phyloP scores from a whole-genome alignment of 2,797 vertebrate species.

The Cuculus canorus region DNA sequence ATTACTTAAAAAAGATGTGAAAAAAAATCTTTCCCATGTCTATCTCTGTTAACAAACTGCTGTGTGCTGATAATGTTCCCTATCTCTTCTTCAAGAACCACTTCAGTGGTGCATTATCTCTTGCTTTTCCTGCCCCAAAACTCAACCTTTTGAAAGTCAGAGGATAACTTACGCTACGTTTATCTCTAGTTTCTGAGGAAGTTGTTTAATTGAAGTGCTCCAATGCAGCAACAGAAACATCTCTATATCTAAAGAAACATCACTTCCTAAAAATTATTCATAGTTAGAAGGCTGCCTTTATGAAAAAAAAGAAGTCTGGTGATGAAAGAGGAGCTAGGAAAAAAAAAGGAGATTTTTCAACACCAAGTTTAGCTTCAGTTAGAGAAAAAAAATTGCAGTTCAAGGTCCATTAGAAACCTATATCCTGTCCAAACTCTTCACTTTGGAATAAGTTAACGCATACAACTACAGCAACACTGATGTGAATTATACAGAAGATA shows the following conservation, averaged over 20 bases:
- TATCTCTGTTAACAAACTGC: not conserved
- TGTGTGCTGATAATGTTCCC: not conserved
- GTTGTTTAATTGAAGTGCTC: not conserved
- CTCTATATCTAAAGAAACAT: not conserved
- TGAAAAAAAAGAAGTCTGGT: not conserved
- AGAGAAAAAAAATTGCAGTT: not conserved
- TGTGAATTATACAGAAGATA: not conserved
- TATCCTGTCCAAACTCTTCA: not conserved
- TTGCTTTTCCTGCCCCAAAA: not conserved
- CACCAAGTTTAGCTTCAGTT: not conserved
- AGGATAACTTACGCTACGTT: not conserved
- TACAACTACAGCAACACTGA: not conserved
- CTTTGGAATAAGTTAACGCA: not conserved
- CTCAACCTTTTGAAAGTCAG: not conserved
- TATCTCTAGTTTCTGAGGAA: not conserved
- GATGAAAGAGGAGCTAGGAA: not conserved
- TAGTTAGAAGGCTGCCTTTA: not conserved
- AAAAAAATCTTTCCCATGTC: not conserved
- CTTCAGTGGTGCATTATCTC: not conserved
- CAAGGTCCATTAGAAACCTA: not conserved
- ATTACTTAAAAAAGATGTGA: not conserved
- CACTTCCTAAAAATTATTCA: not conserved
- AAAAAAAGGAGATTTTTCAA: not conserved
- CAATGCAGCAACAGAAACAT: not conserved
- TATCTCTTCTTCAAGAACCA: not conserved